These are phyloP conservation scores for Neotoma lepida DNA, from an alignment of 2,113 vertebrate species.

Conservation along the genomic window DNA sequence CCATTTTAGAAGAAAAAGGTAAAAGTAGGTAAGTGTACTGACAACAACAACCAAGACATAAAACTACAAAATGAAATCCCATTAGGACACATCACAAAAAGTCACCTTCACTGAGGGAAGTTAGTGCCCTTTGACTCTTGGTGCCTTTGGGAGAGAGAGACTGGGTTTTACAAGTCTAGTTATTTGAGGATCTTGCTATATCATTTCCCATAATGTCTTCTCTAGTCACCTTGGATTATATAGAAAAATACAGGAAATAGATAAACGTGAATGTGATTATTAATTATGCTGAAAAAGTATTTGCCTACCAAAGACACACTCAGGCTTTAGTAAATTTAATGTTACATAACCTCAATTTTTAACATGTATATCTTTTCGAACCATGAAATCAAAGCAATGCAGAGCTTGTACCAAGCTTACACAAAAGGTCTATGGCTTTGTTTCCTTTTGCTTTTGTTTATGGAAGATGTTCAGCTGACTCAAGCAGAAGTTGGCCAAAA, in stretches of 20 bases:
- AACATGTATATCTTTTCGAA: conserved; percentile 75
- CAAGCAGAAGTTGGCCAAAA: conserved; percentile 84
- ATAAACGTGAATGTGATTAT: conserved; percentile 82
- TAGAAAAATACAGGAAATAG: conserved; percentile 84
- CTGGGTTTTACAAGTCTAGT: conserved; percentile 87
- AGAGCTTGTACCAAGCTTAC: conserved; percentile 78
- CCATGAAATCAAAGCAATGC: conserved; percentile 82
- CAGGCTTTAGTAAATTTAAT: conserved; percentile 91
- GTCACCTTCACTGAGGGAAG: conserved; percentile 72
- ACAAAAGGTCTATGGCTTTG: conserved; percentile 75
- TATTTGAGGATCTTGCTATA: conserved; percentile 83
- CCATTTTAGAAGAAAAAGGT: conserved; percentile 80
- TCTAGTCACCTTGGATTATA: conserved; percentile 84
- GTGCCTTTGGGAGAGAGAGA: conserved; percentile 95
- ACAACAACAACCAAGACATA: conserved; percentile 77
- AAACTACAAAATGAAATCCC: conserved; percentile 75
- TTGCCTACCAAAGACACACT: conserved; percentile 99
- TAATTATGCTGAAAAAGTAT: conserved; percentile 83
- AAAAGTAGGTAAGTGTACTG: conserved; percentile 82
- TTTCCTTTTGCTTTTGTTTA: conserved; percentile 79
- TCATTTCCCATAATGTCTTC: conserved; percentile 86
- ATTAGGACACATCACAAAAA: conserved; percentile 78
- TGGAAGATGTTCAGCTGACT: conserved; percentile 80
- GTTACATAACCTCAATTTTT: conserved; percentile 85
- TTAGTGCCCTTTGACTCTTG: conserved; percentile 87